Conservation (phyloP, 2,113 vertebrate genomes). For the Pelobates fuscus region DNA sequence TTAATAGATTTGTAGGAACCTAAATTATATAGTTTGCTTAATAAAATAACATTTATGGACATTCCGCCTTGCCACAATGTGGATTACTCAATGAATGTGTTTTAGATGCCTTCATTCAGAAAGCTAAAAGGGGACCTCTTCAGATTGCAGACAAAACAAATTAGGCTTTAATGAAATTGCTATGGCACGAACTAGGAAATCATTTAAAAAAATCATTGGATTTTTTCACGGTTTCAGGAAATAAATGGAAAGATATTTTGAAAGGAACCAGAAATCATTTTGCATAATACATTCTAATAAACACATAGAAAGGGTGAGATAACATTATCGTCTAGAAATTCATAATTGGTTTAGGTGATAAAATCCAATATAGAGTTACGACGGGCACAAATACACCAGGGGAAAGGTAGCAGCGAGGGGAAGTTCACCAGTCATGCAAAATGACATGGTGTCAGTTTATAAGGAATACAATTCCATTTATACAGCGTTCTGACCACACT, state of each 20-base stretch:
- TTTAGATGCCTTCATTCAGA: neutral
- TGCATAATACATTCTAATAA: constrained; percentile 4
- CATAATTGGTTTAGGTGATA: no score
- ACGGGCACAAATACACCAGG: no score
- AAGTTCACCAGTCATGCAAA: constrained; percentile 13
- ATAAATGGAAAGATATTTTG: neutral
- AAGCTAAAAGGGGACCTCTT: neutral
- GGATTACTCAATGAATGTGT: neutral
- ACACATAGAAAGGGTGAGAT: no score
- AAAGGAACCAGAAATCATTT: neutral
- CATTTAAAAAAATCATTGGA: no score
- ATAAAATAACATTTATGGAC: neutral
- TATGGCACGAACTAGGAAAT: no score
- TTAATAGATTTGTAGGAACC: neutral
- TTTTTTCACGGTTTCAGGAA: neutral
- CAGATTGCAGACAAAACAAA: neutral
- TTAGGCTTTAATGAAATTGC: no score
- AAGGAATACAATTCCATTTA: no score
- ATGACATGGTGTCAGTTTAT: no score
- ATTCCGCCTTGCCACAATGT: neutral
- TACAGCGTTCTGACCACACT: no score
- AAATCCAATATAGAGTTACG: no score
- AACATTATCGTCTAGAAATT: no score
- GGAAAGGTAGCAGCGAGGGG: no score
- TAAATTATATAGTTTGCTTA: neutral